phyloP scores from a whole-genome alignment of 2,113 vertebrate species.

The Pyrgilauda ruficollis region DNA sequence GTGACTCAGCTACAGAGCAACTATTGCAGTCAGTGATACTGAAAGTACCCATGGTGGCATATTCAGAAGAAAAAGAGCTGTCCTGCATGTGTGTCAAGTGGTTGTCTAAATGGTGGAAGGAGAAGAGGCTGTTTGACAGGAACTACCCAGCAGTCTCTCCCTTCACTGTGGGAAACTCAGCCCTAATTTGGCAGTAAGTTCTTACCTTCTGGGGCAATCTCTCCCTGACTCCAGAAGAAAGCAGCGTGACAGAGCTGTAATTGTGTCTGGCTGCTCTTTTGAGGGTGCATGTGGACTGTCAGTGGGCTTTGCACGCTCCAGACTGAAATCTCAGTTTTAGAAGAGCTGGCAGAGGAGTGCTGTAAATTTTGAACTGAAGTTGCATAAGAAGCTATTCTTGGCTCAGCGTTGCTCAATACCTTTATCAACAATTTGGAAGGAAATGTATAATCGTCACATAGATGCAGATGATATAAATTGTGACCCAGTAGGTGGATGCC shows the following conservation, averaged over 20 bases:
- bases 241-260: neutral
- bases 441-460: neutral
- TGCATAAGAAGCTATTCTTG: constrained; percentile 10
- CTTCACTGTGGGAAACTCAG: neutral
- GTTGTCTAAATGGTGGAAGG: neutral
- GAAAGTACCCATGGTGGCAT: neutral
- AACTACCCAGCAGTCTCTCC: neutral
- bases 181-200: neutral
- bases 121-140: neutral
- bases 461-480: neutral
- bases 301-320: neutral
- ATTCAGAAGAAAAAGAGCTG: neutral
- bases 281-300: neutral
- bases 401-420: neutral
- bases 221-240: neutral
- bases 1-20: neutral
- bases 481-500: neutral
- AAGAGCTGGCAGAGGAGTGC: constrained; percentile 11
- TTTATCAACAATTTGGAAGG: constrained; percentile 18
- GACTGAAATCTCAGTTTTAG: constrained; percentile 9
- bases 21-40: neutral
- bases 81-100: neutral
- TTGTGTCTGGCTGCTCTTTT: constrained; percentile 15
- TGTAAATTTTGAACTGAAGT: constrained; percentile 8
- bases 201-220: neutral